A percentile compares a stretch with the other conserved stretches of the same genome.
Conservation (phyloP, 2,888 invertebrate genomes). For the Epinotia nisella region DNA sequence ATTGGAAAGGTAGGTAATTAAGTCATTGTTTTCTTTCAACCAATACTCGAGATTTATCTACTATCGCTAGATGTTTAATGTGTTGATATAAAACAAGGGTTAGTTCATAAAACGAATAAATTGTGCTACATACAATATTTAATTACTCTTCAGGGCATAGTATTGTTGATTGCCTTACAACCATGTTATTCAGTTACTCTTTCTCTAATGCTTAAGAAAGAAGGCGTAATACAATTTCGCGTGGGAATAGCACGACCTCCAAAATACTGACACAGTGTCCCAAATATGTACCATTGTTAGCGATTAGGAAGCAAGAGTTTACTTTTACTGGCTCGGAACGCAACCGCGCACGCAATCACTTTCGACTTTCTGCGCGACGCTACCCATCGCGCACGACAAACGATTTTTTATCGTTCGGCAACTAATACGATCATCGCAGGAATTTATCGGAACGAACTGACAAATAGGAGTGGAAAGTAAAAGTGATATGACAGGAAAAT, state of each 20-base stretch:
- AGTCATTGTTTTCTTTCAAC: too few species aligned
- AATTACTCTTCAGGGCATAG: not conserved
- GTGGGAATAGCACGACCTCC: constrained; percentile 60
- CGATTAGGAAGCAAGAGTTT: constrained; percentile 74
- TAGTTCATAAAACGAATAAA: too few species aligned
- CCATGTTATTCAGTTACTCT: constrained; percentile 9
- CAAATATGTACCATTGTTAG: constrained; percentile 58
- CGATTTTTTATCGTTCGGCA: constrained; percentile 49
- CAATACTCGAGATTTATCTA: too few species aligned
- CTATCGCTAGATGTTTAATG: too few species aligned
- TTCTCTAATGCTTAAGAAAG: constrained; percentile 9
- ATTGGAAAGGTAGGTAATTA: too few species aligned
- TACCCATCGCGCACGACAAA: constrained; percentile 50
- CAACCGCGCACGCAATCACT: constrained; percentile 75
- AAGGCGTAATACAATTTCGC: constrained; percentile 37
- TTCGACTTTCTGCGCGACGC: constrained; percentile 72
- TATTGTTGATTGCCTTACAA: not conserved
- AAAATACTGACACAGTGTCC: constrained; percentile 63
- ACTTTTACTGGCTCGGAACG: constrained; percentile 76
- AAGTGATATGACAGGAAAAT: constrained; percentile 49
- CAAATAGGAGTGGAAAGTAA: constrained; percentile 50
- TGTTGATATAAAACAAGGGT: too few species aligned
- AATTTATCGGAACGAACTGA: constrained; percentile 53
- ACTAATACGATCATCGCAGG: constrained; percentile 51
- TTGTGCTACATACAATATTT: too few species aligned